These are phyloP conservation scores for Clusia tigrina DNA, from an alignment of 2,888 invertebrate genomes.

Conservation along the genomic window DNA sequence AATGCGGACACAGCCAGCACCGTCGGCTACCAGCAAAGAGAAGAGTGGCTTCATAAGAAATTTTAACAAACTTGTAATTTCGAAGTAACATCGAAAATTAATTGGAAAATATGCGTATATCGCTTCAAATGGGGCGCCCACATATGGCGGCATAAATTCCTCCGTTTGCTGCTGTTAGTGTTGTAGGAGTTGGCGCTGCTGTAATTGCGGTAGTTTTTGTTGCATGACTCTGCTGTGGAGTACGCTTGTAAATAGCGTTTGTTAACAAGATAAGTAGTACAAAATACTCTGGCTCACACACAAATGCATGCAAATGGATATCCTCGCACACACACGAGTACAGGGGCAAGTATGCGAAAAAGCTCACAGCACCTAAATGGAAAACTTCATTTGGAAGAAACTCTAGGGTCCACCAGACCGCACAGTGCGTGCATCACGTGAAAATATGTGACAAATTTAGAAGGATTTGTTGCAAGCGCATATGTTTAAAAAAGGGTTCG, in stretches of 20 bases:
- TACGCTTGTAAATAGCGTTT: not conserved
- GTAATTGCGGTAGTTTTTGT: not conserved
- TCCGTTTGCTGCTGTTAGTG: too few species aligned
- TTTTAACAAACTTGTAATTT: not conserved
- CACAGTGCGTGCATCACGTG: too few species aligned
- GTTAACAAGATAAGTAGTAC: conserved; percentile 17
- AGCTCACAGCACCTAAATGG: not conserved
- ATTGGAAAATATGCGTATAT: not conserved
- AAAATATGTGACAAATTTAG: not conserved
- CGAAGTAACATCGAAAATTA: not conserved
- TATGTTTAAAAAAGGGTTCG: too few species aligned
- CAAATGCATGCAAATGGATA: not conserved
- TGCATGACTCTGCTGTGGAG: not conserved
- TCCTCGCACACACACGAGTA: not conserved
- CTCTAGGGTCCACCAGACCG: too few species aligned
- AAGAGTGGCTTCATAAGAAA: too few species aligned
- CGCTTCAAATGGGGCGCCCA: not conserved
- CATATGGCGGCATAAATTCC: not conserved
- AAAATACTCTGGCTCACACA: too few species aligned
- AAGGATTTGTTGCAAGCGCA: too few species aligned
- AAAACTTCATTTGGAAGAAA: too few species aligned
- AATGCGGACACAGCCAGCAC: too few species aligned
- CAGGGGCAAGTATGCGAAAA: not conserved
- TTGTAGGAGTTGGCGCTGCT: too few species aligned
- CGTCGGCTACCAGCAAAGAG: not conserved